Base-by-base conservation (phyloP, 1,140 invertebrate species). In the Drosophila sproati region DNA sequence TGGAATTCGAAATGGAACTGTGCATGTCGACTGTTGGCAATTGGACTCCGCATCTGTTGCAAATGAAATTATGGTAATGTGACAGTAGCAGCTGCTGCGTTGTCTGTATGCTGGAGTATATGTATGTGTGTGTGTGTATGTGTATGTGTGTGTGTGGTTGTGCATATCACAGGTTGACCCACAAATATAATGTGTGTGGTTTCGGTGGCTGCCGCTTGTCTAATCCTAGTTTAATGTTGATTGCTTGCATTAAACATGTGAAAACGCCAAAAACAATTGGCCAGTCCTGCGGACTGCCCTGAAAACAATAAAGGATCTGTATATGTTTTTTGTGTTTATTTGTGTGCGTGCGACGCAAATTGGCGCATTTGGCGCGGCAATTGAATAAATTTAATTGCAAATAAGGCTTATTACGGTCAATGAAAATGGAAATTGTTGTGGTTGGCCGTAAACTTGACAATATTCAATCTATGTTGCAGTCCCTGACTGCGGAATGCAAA, bases 61-160 rank as follows among this genome's bases (percentile, higher is more conserved):
- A 80, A 88, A 89, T 89, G 77, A 83, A 83, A 88, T 88, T 88
- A 88, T 88, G 83, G 89, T 89, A 88, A 89, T 88, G 83, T 83
- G 83, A 78, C 83, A 80, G 68, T 67, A 50, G 39, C 72, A 66
- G 74, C 63, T 63, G 67, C 62, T 60, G 50, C 37, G 48, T 10
- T 61, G 31, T 8, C 8, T 5, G 6, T 8, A 12, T 12, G 12
- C 12, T 12, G 0, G 4, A 5, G 8, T 5, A 2, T 12, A 7
- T 32, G 35, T 34, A 34, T 29, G 31, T 8, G 29, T 5, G 6
- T 8, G 4, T 12, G 8, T 5, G 4, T 12, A 8, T 32, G 35
- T 34, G 41, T 29, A 39, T 4, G 66, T 55, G 61, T 80, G 45
- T 81, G 56, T 54, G 75, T 60, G 66, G 63, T 62, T 74, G 74